Evolutionary conservation across 2,888 invertebrate genomes (phyloP), one percentile per base, ranked within the genome.

Genomic region (Alloscopus bannaensis): DNA sequence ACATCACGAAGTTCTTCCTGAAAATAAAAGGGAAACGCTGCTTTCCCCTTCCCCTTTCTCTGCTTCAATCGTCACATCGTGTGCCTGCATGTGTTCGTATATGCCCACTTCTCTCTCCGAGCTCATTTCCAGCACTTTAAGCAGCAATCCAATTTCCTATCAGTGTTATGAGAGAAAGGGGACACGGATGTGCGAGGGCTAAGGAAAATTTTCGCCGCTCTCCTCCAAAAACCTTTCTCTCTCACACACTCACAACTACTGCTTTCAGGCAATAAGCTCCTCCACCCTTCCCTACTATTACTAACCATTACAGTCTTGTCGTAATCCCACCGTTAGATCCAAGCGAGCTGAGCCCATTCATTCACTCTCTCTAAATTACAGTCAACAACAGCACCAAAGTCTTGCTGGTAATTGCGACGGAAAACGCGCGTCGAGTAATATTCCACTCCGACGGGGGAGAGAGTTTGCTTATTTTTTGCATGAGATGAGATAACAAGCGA

Each of bases 271-370:
- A 57, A 57, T 18, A 31, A 57, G 8, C 20, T 50, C 22, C 18
- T 20, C 20, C 50, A n/a, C n/a, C n/a, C n/a, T n/a, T n/a, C n/a
- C 6, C 3, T 42, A 18, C 3, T 42, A 18, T 16, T 42, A 50
- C n/a, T 57, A 40, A 40, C 62, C 62, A 22, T 62, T 62, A 62
- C 22, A 40, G 62, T 20, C 4, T 20, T 22, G 6, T 8, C 6
- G 18, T 62, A 62, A 62, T 62, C 62, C 62, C 42, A 62, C 22
- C 18, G 62, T 42, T 26, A 40, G 42, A 40, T 60, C 40, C 29
- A 20, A n/a, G 6, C 18, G 42, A 62, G 62, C n/a, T 42, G 22
- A 40, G 20, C 42, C 42, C 24, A 62, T 40, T 20, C 62, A 62
- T 40, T 42, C 62, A 62, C 40, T 62, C 36, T 40, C 42, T 42